Percentiles rank a stretch among this genome's conserved stretches.
phyloP scores from a whole-genome alignment of 2,888 invertebrate genomes.

The Drosophila fulvimacula region DNA sequence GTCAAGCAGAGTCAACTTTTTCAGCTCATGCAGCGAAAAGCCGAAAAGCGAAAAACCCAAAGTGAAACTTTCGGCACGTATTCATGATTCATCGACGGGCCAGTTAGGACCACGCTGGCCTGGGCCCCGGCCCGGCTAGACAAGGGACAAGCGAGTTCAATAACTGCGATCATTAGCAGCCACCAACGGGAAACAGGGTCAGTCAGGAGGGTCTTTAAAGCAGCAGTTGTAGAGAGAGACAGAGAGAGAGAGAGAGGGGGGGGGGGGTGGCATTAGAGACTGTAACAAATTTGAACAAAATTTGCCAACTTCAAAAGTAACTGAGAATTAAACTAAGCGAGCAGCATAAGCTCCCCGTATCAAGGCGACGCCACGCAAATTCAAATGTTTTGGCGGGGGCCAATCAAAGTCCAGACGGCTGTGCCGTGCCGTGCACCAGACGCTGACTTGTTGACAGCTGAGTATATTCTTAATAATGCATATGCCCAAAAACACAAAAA shows the following conservation, averaged over 20 bases:
- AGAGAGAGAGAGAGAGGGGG: background rate
- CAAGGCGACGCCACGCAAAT: slow-evolving; percentile 19
- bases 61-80: slow-evolving; percentile 65
- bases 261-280: background rate
- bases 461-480: slow-evolving; percentile 80
- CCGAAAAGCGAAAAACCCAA: slow-evolving; percentile 22
- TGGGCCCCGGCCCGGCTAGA: slow-evolving; percentile 11
- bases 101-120: slow-evolving; percentile 30
- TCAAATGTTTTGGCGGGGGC: slow-evolving; percentile 35
- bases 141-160: slow-evolving; percentile 37
- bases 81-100: slow-evolving; percentile 55
- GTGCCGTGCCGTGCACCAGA: slow-evolving; percentile 50
- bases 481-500: slow-evolving; percentile 54
- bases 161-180: slow-evolving; percentile 58
- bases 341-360: background rate
- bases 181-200: slow-evolving; percentile 2
- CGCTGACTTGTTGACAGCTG: slow-evolving; percentile 77
- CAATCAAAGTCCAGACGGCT: slow-evolving; percentile 31
- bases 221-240: background rate
- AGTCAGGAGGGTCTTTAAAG: slow-evolving; percentile 27
- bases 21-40: slow-evolving; percentile 30
- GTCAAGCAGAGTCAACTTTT: slow-evolving; percentile 56
- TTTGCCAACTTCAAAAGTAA: slow-evolving; percentile 14
- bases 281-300: background rate
- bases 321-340: slow-evolving; percentile 9